Percentiles rank a stretch among this genome's conserved stretches.
Conservation (phyloP, 2,888 invertebrate genomes). For the Aporophyla nigra region DNA sequence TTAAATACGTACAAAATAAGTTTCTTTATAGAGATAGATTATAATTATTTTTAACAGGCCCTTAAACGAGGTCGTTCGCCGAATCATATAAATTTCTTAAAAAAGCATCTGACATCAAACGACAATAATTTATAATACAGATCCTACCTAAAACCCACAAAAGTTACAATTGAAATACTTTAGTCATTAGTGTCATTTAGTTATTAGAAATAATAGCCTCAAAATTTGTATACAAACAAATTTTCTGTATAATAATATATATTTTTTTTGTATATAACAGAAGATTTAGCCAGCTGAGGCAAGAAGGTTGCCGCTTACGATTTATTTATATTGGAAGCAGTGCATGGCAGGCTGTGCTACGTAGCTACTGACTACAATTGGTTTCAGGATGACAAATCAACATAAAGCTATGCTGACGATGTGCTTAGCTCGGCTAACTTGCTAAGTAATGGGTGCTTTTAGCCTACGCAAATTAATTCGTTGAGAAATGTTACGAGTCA, state of each 20-base stretch:
- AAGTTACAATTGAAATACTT: not conserved
- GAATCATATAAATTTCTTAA: not conserved
- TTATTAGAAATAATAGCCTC: slow-evolving; percentile 15
- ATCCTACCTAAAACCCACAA: not conserved
- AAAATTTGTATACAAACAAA: not conserved
- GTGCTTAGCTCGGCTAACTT: not conserved
- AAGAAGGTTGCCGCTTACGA: not conserved
- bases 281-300: not conserved
- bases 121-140: slow-evolving; percentile 5
- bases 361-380: too few species aligned
- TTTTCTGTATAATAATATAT: not conserved
- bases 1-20: slow-evolving; percentile 35
- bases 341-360: not conserved
- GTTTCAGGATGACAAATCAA: slow-evolving; percentile 1
- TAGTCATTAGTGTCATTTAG: not conserved
- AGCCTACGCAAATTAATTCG: not conserved
- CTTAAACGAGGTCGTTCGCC: not conserved
- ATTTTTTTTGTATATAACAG: not conserved
- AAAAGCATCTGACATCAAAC: not conserved
- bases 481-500: not conserved
- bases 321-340: not conserved
- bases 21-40: not conserved
- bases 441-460: not conserved
- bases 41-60: not conserved
- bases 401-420: not conserved